Base-by-base conservation (phyloP, 2,113 vertebrate genomes). In the Hippocampus comes region DNA sequence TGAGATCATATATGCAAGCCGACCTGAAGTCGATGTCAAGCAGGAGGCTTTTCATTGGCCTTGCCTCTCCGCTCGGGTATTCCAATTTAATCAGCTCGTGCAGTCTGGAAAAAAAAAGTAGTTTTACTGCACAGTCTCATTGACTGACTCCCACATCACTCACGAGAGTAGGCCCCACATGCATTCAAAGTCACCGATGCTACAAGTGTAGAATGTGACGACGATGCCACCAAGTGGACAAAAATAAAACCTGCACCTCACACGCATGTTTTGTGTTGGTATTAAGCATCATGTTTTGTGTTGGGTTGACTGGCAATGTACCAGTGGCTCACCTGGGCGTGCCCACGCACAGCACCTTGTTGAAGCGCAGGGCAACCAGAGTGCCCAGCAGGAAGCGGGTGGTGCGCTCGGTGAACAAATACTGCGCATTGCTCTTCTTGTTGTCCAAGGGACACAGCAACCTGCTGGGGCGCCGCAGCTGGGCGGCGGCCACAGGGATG, bases 1-100 rank as follows among this genome's bases (percentile, higher is more conserved):
- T 12, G 43, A 46, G 43, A 1, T 46, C 43, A 43, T 48, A 55
- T n/a, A n/a, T 10, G n/a, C 2, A 66, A 48, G 63, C 75, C 59
- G 74, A 98, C 97, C 97, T 96, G 91, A 95, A 96, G 91, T 99
- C 97, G 81, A 98, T 97, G 91, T 98, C 97, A 86, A 99, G 85
- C 81, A 98, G 89, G 66, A 98, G 93, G 86, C 95, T 98, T 90
- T 88, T 95, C 78, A 95, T 80, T 0, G 72, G 68, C 25, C 86
- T 75, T 23, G 38, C 90, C 75, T 21, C 87, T 80, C 41, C 88
- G 86, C 90, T 87, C 65, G 87, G 78, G 70, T 93, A 91, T 70
- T 91, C 89, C 64, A 93, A 73, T 71, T 91, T 95, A 82, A 98
- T 95, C 87, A 95, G 83, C 82, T 99, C 97, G 74, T 98, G 97